phyloP scores from a whole-genome alignment of 2,797 vertebrate species.

The Coregonus ussuriensis region DNA sequence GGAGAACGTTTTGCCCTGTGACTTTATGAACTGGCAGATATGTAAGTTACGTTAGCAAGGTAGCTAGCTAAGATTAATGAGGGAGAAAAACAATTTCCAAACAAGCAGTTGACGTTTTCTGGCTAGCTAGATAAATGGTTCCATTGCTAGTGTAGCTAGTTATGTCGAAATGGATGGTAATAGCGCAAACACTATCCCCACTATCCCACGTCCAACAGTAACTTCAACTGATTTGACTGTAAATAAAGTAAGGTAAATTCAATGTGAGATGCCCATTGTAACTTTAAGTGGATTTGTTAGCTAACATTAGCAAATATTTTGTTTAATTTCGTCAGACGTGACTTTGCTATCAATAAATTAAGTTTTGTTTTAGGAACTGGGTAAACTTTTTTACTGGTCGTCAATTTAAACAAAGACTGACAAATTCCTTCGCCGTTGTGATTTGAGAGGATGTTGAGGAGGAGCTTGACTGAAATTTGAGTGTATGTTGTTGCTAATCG shows the following conservation, averaged over 20 bases:
- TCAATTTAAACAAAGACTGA: conserved; percentile 76
- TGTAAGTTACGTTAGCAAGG: background rate
- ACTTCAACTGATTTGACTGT: background rate
- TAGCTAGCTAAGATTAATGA: background rate
- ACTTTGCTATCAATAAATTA: background rate
- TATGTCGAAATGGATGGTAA: no score
- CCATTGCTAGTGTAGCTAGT: no score
- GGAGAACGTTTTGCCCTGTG: no score
- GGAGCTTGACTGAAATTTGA: conserved; percentile 80
- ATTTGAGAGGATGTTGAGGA: conserved; percentile 77
- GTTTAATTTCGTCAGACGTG: background rate
- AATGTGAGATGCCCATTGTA: background rate
- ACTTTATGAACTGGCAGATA: background rate
- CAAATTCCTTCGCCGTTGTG: conserved; percentile 64
- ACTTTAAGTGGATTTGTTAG: background rate
- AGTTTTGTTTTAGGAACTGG: conserved; percentile 13
- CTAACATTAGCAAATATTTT: background rate
- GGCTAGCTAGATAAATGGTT: background rate
- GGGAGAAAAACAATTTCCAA: no score
- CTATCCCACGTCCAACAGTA: background rate
- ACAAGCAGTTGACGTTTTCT: no score
- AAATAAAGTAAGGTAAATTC: background rate
- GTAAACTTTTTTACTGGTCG: conserved; percentile 37
- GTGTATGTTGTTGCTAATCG: conserved; percentile 57
- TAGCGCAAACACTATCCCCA: background rate